A percentile compares a stretch with the other conserved stretches of the same genome.
phyloP scores from a whole-genome alignment of 2,113 vertebrate genomes.

The Azemiops feae region DNA sequence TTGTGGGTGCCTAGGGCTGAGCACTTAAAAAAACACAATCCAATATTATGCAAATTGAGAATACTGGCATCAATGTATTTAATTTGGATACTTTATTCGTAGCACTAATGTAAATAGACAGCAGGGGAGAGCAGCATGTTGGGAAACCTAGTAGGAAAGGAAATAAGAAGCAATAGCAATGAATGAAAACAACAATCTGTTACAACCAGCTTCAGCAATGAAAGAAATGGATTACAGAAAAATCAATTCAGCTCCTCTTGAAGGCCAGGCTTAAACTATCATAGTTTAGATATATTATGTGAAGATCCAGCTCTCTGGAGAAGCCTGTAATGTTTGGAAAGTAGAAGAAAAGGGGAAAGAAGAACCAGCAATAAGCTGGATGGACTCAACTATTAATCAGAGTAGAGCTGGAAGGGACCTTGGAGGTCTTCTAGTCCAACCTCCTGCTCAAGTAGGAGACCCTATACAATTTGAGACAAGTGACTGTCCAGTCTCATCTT shows the following conservation, averaged over 20 bases:
- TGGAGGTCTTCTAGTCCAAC: background rate
- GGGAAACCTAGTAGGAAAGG: background rate
- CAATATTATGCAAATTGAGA: background rate
- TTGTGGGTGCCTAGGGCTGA: background rate
- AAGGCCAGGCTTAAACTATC: background rate
- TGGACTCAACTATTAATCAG: background rate
- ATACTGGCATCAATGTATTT: background rate
- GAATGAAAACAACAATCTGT: background rate
- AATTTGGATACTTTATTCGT: background rate
- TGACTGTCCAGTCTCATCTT: background rate
- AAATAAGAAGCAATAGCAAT: background rate
- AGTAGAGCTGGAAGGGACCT: background rate
- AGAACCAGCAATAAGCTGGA: background rate
- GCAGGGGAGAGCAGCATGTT: background rate
- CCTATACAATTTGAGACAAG: background rate
- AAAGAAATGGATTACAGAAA: background rate
- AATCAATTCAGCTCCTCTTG: background rate
- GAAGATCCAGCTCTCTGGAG: background rate
- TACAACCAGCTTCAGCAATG: background rate
- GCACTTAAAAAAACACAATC: background rate
- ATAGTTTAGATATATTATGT: background rate
- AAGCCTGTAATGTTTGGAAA: background rate
- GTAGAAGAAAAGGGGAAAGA: background rate
- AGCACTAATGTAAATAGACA: background rate
- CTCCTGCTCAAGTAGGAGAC: background rate